These are phyloP conservation scores for Falco rusticolus DNA, from an alignment of 2,797 vertebrate genomes.

Conservation along the genomic window DNA sequence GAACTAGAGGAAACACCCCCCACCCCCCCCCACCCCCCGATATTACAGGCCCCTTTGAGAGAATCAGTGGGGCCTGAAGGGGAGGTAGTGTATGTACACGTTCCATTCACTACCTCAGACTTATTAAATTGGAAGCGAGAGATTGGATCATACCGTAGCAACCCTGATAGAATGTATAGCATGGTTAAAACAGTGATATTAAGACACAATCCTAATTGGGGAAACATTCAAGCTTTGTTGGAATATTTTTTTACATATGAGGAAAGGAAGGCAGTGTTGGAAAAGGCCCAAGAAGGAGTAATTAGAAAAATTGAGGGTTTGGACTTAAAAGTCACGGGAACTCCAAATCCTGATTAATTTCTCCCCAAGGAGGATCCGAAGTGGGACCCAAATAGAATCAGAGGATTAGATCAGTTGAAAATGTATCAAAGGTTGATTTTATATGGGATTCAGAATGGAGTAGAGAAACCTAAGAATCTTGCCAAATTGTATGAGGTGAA, in stretches of 20 bases:
- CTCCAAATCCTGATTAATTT: neutral
- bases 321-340: too few relatives aligned
- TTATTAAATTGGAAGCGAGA: neutral
- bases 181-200: neutral
- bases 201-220: neutral
- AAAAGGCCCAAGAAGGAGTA: neutral
- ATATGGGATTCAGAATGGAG: neutral
- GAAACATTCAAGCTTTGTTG: neutral
- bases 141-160: neutral
- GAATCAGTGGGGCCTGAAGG: neutral
- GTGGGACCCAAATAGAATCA: neutral
- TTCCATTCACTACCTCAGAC: neutral
- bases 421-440: neutral
- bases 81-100: neutral
- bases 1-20: neutral
- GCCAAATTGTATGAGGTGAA: neutral
- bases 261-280: neutral
- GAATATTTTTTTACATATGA: neutral
- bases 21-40: fast-evolving
- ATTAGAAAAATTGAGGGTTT: neutral
- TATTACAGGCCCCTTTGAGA: fast-evolving
- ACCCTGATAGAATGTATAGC: neutral
- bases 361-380: neutral
- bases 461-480: neutral
- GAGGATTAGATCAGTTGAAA: neutral